Evolutionary conservation across 2,113 vertebrate species (phyloP).

Genomic region (Trichechus manatus): DNA sequence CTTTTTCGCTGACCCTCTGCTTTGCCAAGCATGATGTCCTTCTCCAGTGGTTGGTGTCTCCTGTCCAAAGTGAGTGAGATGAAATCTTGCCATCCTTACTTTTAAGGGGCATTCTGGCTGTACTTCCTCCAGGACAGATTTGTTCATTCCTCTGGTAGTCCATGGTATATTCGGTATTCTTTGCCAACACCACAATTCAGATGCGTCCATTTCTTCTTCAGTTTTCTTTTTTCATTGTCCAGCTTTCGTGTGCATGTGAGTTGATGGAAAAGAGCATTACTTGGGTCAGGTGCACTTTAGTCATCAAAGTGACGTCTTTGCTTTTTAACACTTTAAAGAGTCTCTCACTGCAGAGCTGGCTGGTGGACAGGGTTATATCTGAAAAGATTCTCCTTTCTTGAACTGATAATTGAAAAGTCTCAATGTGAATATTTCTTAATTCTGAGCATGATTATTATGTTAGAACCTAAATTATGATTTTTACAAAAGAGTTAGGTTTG

Average conservation of each 20-base stretch:
- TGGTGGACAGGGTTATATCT: slow-evolving; percentile 15
- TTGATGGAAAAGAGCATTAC: neutral
- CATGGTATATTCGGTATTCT: neutral
- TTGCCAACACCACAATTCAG: neutral
- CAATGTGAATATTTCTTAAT: neutral
- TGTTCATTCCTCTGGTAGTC: neutral
- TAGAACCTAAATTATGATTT: slow-evolving; percentile 22
- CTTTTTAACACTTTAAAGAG: neutral
- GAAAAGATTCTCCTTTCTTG: neutral
- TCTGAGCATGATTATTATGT: neutral
- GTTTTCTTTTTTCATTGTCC: neutral
- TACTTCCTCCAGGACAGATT: neutral
- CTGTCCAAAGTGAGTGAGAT: neutral
- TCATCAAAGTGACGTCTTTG: neutral
- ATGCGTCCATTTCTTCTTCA: neutral
- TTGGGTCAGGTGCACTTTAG: neutral
- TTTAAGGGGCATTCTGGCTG: neutral
- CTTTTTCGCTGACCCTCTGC: neutral
- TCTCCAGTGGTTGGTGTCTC: neutral
- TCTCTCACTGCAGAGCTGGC: neutral
- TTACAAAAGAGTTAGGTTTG: slow-evolving; percentile 6
- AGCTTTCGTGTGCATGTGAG: neutral
- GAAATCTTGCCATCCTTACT: neutral
- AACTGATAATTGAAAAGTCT: neutral
- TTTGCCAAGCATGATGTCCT: neutral